These are phyloP conservation scores for Apamea monoglypha DNA, from an alignment of 2,888 invertebrate species.

Conservation along the genomic window DNA sequence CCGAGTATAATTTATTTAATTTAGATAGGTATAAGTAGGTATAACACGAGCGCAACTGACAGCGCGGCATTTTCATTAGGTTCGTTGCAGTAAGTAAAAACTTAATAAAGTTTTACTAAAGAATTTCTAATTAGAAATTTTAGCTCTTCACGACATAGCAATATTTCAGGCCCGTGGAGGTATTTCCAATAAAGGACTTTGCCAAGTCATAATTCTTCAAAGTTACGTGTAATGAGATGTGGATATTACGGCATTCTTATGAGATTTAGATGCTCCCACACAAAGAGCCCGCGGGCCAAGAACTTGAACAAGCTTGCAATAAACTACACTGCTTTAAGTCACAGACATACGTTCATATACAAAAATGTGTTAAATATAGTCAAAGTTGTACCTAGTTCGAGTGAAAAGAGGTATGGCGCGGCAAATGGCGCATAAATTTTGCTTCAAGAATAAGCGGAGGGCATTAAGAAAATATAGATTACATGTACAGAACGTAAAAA, in stretches of 20 bases:
- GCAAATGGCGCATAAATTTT: slow-evolving; percentile 87
- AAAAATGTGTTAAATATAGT: slow-evolving; percentile 77
- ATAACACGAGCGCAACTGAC: slow-evolving; percentile 75
- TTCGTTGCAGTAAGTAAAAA: slow-evolving; percentile 88
- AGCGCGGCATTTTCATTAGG: slow-evolving; percentile 88
- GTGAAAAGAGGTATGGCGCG: slow-evolving; percentile 77
- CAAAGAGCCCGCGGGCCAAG: slow-evolving; percentile 69
- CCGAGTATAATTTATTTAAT: slow-evolving; percentile 69
- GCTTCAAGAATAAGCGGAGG: slow-evolving; percentile 82
- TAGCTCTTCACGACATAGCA: slow-evolving; percentile 90
- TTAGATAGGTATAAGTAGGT: slow-evolving; percentile 64
- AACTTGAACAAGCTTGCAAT: slow-evolving; percentile 55
- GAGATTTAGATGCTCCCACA: slow-evolving; percentile 81
- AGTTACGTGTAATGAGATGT: slow-evolving; percentile 90
- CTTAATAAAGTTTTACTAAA: slow-evolving; percentile 89
- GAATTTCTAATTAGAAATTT: slow-evolving; percentile 90
- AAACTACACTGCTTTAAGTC: slow-evolving; percentile 67
- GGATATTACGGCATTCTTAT: slow-evolving; percentile 88
- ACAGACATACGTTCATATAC: slow-evolving; percentile 47
- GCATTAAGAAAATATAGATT: slow-evolving; percentile 85
- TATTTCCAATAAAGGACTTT: slow-evolving; percentile 91
- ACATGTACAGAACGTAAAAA: slow-evolving; percentile 79
- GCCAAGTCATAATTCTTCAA: slow-evolving; percentile 91
- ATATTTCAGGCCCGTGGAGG: slow-evolving; percentile 90
- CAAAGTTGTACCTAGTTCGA: slow-evolving; percentile 79